These are phyloP conservation scores for Gastracanthus pulcherrimus DNA, from an alignment of 2,888 invertebrate genomes.

Conservation along the genomic window DNA sequence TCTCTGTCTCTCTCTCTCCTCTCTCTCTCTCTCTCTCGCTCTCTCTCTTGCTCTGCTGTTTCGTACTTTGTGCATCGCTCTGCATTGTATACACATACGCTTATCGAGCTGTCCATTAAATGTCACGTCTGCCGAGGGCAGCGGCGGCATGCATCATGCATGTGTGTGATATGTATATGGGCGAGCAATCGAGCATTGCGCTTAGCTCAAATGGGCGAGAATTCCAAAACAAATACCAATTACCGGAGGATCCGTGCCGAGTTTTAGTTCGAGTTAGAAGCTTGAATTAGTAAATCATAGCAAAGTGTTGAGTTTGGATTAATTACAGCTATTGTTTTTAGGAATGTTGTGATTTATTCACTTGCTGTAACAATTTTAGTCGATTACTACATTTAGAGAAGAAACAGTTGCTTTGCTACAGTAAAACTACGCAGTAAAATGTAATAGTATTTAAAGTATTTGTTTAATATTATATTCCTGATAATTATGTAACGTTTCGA, in stretches of 20 bases:
- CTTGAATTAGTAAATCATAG: neutral
- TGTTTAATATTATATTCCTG: no score
- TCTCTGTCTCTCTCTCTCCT: conserved; percentile 26
- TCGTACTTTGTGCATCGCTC: conserved; percentile 26
- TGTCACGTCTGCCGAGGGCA: conserved; percentile 54
- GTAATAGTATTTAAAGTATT: no score
- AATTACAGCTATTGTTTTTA: no score
- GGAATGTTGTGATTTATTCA: no score
- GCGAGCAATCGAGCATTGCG: conserved; percentile 43
- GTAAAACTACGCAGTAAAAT: no score
- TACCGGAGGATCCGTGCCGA: conserved; percentile 2
- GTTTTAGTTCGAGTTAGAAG: neutral
- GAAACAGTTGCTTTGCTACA: no score
- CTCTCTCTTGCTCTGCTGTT: neutral
- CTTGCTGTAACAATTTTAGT: no score
- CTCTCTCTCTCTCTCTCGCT: conserved; percentile 19
- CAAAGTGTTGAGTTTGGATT: neutral
- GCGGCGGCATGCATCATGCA: conserved; percentile 52
- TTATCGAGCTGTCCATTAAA: conserved; percentile 58
- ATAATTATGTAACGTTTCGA: no score
- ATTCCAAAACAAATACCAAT: conserved; percentile 55
- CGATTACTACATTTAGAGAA: no score
- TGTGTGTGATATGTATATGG: conserved; percentile 37
- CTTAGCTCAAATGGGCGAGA: conserved; percentile 36
- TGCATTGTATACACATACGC: conserved; percentile 40